phyloP scores from a whole-genome alignment of 1,140 invertebrate species.

The Ectropis grisescens region DNA sequence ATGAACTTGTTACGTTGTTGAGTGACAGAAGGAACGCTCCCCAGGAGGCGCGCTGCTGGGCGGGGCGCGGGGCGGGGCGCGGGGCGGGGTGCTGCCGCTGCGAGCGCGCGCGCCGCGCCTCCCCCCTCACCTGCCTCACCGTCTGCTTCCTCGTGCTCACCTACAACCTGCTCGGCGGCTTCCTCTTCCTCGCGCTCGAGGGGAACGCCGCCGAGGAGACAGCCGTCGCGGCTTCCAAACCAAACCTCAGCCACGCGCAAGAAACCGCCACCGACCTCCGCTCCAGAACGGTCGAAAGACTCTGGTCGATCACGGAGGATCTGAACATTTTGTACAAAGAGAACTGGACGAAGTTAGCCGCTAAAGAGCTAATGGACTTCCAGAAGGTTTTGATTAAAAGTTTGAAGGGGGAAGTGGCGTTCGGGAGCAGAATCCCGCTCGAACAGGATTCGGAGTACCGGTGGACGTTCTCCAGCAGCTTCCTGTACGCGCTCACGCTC shows the following conservation, averaged over 20 bases:
- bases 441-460: constrained; percentile 73
- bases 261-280: constrained; percentile 59
- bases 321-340: constrained; percentile 94
- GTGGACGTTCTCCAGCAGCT: constrained; percentile 93
- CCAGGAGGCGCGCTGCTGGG: not conserved
- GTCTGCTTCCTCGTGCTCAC: constrained; percentile 88
- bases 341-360: constrained; percentile 91
- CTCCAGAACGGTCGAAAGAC: constrained; percentile 79
- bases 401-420: constrained; percentile 25
- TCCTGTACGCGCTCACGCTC: constrained; percentile 94
- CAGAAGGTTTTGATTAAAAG: constrained; percentile 73
- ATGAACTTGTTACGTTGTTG: no score
- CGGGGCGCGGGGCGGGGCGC: not conserved
- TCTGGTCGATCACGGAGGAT: constrained; percentile 95
- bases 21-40: no score
- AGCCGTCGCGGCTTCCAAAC: constrained; percentile 73
- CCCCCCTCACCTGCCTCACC: constrained; percentile 70
- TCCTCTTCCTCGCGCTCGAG: constrained; percentile 92
- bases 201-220: constrained; percentile 72
- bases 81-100: constrained; percentile 31
- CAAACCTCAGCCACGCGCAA: constrained; percentile 66
- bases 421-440: constrained; percentile 18
- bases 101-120: constrained; percentile 43
- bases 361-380: constrained; percentile 88
- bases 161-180: constrained; percentile 92